A percentile compares a stretch with the other conserved stretches of the same genome.
phyloP scores from a whole-genome alignment of 2,113 vertebrate genomes.

The Sula dactylatra region DNA sequence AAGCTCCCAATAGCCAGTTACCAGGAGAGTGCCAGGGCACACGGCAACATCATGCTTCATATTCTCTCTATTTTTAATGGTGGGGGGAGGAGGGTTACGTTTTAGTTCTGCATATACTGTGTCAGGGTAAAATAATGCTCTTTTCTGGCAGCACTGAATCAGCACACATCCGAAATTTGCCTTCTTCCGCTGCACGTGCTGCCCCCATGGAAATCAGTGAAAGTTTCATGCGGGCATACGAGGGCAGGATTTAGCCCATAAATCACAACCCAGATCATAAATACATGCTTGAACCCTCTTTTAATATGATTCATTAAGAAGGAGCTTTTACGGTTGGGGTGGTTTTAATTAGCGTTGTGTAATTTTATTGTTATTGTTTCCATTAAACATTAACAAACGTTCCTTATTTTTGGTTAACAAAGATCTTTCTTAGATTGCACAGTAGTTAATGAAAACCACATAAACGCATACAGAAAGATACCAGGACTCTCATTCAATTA shows the following conservation, averaged over 20 bases:
- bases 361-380: constrained; percentile 70
- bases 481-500: constrained; percentile 63
- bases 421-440: constrained; percentile 63
- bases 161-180: constrained; percentile 38
- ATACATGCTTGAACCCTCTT: constrained; percentile 50
- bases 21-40: background rate
- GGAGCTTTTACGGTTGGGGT: constrained; percentile 60
- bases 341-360: constrained; percentile 74
- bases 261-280: constrained; percentile 59
- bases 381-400: constrained; percentile 74
- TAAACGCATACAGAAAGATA: constrained; percentile 64
- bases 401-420: constrained; percentile 71
- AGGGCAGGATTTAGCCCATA: constrained; percentile 44
- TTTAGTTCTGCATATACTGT: constrained; percentile 36
- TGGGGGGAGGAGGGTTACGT: background rate
- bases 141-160: constrained; percentile 29
- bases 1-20: background rate
- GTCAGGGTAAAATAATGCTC: constrained; percentile 18
- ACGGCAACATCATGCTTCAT: background rate
- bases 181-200: constrained; percentile 17
- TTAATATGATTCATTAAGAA: constrained; percentile 70
- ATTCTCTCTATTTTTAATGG: background rate
- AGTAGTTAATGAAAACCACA: constrained; percentile 75
- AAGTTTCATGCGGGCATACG: background rate
- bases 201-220: constrained; percentile 44